A percentile compares a stretch with the other conserved stretches of the same genome.
Conservation (phyloP, 1,140 invertebrate genomes). For the Eriocheir sinensis region DNA sequence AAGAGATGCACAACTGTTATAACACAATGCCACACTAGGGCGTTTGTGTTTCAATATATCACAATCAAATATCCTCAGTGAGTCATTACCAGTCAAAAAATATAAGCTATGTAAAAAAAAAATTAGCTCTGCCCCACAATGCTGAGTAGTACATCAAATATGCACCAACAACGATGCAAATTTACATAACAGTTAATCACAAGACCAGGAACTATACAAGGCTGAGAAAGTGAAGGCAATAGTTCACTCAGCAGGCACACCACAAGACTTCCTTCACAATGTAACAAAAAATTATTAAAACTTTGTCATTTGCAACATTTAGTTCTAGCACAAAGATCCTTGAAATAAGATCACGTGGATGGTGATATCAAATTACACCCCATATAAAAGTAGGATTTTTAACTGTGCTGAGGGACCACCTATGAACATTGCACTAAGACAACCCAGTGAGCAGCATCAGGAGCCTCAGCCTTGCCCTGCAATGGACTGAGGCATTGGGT, state of each 20-base stretch:
- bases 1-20: not conserved
- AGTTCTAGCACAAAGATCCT: not conserved
- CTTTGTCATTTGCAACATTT: not conserved
- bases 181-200: conserved; percentile 55
- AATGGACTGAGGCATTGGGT: not conserved
- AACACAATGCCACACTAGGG: not conserved
- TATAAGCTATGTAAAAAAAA: not conserved
- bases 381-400: too few species aligned
- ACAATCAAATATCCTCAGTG: not conserved
- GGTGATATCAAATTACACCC: not conserved
- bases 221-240: conserved; percentile 11
- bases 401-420: not conserved
- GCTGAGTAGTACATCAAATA: conserved; percentile 26
- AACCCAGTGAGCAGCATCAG: not conserved
- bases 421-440: not conserved
- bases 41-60: not conserved
- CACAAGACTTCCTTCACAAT: not conserved
- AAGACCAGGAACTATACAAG: conserved; percentile 47
- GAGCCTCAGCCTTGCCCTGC: not conserved
- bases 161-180: conserved; percentile 32
- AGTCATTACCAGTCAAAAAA: conserved; percentile 9
- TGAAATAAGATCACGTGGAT: not conserved
- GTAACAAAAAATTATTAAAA: not conserved
- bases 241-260: conserved; percentile 36
- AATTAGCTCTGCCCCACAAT: not conserved